These are phyloP conservation scores for Caenorhabditis sp. DNA, from an alignment of 2,888 invertebrate species.

Conservation along the genomic window DNA sequence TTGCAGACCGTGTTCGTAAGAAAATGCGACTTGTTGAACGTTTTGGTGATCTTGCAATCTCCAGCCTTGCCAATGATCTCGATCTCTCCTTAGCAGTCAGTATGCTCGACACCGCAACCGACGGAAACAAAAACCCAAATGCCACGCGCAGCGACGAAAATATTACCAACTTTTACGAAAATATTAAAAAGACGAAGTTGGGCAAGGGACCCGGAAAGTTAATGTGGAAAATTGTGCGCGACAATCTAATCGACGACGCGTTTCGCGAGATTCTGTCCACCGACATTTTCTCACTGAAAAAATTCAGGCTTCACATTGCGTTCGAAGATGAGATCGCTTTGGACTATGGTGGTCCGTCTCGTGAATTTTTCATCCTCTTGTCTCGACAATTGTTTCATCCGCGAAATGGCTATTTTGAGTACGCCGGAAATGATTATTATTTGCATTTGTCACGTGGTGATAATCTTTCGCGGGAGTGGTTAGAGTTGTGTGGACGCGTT, in stretches of 20 bases:
- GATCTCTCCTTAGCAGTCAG: conserved; percentile 86
- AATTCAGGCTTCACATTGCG: conserved; percentile 90
- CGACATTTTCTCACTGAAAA: conserved; percentile 91
- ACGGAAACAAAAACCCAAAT: conserved; percentile 11
- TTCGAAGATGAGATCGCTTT: conserved; percentile 88
- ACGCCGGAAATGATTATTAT: conserved; percentile 95
- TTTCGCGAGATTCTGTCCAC: conserved; percentile 95
- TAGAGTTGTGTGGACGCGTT: conserved; percentile 79
- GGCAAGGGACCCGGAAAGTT: conserved; percentile 96
- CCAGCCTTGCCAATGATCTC: conserved; percentile 87
- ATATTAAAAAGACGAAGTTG: conserved; percentile 92
- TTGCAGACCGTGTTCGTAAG: conserved; percentile 36
- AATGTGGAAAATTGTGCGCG: conserved; percentile 84
- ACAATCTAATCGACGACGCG: conserved; percentile 91
- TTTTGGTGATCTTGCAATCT: conserved; percentile 79
- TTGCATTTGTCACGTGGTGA: conserved; percentile 83
- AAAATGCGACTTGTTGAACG: conserved; percentile 51
- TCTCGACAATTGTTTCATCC: conserved; percentile 96
- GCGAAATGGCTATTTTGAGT: conserved; percentile 96
- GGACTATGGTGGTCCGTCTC: conserved; percentile 95
- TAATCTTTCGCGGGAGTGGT: conserved; percentile 32
- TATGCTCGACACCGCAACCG: conserved; percentile 29
- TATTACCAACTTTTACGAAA: conserved; percentile 89
- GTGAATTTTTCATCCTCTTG: conserved; percentile 97
- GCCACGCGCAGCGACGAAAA: conserved; percentile 74